phyloP scores from a whole-genome alignment of 53 echinoderm and acorn worm species.

The Echinometra lucunter region DNA sequence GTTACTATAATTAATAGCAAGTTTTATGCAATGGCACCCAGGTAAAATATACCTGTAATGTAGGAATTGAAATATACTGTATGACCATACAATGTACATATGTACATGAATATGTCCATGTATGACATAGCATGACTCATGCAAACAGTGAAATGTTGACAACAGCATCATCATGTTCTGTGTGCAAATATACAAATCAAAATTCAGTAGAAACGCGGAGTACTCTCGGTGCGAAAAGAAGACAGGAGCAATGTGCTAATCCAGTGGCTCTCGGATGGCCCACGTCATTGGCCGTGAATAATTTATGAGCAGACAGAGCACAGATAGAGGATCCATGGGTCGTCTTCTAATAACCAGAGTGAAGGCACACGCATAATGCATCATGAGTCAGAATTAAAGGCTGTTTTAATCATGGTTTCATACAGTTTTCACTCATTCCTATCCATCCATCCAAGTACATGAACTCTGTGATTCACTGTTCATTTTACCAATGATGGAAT shows the following conservation, averaged over 20 bases:
- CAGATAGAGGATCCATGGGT: conserved; percentile 38
- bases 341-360: not conserved
- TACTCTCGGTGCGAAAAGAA: not conserved
- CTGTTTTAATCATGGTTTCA: not conserved
- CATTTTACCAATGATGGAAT: no score
- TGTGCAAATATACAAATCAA: conserved; percentile 37
- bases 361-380: not conserved
- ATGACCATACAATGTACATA: no score
- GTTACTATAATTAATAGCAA: no score
- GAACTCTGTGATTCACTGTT: no score
- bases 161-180: not conserved
- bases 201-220: not conserved
- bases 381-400: conserved; percentile 32
- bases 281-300: conserved; percentile 58
- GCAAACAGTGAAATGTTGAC: not conserved
- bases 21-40: no score
- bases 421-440: no score
- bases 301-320: conserved; percentile 51
- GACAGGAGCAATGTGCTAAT: conserved; percentile 7
- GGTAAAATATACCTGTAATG: no score
- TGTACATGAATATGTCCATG: no score
- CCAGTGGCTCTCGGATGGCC: not conserved
- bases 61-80: no score
- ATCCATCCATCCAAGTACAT: no score
- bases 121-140: not conserved